phyloP scores from a whole-genome alignment of 2,113 vertebrate species.

The Hoplias malabaricus region DNA sequence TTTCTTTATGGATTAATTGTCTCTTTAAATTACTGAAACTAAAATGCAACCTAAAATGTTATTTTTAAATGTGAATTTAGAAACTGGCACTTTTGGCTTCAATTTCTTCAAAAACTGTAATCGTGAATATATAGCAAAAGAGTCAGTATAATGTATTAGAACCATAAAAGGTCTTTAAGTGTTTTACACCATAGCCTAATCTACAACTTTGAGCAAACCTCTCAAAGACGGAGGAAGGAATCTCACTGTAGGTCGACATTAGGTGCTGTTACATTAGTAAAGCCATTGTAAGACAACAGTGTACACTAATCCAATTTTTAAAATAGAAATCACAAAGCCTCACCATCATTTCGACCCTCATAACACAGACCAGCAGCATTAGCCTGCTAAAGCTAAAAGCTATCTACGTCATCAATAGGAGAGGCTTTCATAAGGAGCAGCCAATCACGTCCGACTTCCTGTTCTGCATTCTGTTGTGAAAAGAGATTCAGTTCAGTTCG shows the following conservation, averaged over 20 bases:
- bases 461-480: conserved; percentile 7
- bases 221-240: neutral
- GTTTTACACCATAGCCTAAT: too few species aligned
- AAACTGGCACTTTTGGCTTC: too few species aligned
- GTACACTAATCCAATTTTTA: neutral
- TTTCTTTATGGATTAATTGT: too few species aligned
- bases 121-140: too few species aligned
- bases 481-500: neutral
- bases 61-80: too few species aligned
- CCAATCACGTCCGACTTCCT: conserved; percentile 18
- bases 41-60: too few species aligned
- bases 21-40: too few species aligned
- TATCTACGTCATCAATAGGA: neutral
- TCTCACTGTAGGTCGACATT: neutral
- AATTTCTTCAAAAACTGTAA: too few species aligned
- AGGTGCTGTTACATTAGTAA: neutral
- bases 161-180: too few species aligned
- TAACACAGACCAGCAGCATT: neutral
- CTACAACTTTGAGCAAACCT: neutral
- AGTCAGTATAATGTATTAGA: too few species aligned
- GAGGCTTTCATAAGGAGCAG: neutral
- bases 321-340: neutral
- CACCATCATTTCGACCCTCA: conserved; percentile 32
- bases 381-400: neutral
- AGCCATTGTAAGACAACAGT: neutral